Evolutionary conservation across 2,797 vertebrate genomes (phyloP), one percentile per base, ranked within the genome.

Genomic region (Pseudomugil gertrudae): DNA sequence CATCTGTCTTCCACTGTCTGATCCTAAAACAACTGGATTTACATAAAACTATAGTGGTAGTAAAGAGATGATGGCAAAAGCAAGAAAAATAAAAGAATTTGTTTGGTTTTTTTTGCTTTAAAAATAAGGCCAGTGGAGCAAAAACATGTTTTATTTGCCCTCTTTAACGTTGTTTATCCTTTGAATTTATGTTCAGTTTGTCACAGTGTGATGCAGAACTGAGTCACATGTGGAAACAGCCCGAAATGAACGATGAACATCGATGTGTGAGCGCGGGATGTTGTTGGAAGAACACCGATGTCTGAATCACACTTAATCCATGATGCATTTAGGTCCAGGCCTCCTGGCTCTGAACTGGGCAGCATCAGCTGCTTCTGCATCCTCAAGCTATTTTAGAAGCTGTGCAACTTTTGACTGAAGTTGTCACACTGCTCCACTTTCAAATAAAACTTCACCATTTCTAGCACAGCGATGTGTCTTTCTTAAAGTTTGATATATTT

Each of bases 221-320:
- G 78, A 83, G 59, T 80, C 81, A 84, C 54, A 47, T 4, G 30
- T 43, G 74, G 57, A 72, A 68, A 38, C 54, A 9, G 69, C 79
- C 77, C 62, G 54, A 66, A 72, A 74, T 65, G 61, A 83, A 82
- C 74, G 38, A 40, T 6, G 15, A 40, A 40, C 61, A 70, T 63
- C 72, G 72, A 52, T 64, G 68, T 70, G 48, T 45, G 64, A 78
- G 80, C 60, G 58, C 62, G 35, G 45, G 64, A 21, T 74, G 69
- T 73, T 72, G 50, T 51, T 24, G 51, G 26, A 36, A 19, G 48
- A 78, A 21, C 61, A 13, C 57, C 57, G 59, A 57, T 1, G 47
- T 56, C 38, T 81, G 75, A 84, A 74, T 87, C 80, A 77, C 43
- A 56, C 64, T 61, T 66, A 80, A 78, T 80, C 74, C 70, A 32